phyloP scores from a whole-genome alignment of 2,888 invertebrate genomes.

The Sepioteuthis lessoniana region DNA sequence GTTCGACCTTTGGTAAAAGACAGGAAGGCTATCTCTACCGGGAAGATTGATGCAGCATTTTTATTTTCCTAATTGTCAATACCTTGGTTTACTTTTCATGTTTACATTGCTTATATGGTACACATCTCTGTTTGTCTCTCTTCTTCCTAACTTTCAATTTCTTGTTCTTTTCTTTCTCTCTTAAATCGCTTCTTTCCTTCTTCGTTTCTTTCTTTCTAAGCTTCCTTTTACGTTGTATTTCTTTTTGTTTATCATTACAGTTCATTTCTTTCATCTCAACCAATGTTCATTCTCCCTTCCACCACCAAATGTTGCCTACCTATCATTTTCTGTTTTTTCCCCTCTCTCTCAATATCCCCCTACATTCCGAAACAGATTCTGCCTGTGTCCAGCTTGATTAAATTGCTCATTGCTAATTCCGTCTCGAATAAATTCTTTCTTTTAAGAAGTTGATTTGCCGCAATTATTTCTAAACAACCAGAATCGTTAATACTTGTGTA shows the following conservation, averaged over 20 bases:
- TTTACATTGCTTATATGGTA: too few relatives aligned
- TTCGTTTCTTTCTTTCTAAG: background rate
- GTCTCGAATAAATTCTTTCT: background rate
- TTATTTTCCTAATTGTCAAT: too few relatives aligned
- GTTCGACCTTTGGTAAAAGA: too few relatives aligned
- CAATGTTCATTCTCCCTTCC: background rate
- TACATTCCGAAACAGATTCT: background rate
- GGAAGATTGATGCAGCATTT: too few relatives aligned
- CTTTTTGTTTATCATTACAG: too few relatives aligned
- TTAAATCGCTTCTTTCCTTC: too few relatives aligned
- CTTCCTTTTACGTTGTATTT: background rate
- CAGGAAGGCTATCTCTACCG: too few relatives aligned
- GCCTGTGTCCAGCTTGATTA: background rate
- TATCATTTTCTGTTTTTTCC: background rate
- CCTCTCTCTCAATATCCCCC: background rate
- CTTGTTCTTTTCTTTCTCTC: background rate
- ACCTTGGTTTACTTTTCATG: too few relatives aligned
- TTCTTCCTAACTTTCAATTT: too few relatives aligned
- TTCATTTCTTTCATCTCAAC: background rate
- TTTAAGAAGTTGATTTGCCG: background rate
- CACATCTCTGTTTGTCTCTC: too few relatives aligned
- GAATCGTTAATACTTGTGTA: too few relatives aligned
- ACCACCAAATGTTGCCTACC: background rate
- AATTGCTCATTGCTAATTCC: background rate
- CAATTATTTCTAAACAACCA: background rate